Evolutionary conservation across 1,140 invertebrate species (phyloP), one percentile per base, ranked within the genome.

Genomic region (Orchesella cincta): DNA sequence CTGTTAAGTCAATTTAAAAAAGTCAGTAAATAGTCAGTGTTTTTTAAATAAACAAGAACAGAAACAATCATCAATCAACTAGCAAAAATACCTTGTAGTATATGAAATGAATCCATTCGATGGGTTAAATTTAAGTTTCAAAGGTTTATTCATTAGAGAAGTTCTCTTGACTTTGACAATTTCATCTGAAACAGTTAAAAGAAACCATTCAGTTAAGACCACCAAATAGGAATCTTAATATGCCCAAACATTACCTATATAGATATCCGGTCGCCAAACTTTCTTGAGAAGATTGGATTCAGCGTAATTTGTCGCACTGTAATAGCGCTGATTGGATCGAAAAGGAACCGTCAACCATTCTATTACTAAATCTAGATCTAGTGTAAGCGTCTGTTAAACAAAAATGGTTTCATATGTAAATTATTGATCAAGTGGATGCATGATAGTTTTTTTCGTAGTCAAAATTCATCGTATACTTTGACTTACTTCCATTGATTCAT

Each of bases 311-410:
- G 39, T 51, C 75, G 35, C 20, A 35, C 29, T 67, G 35, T 75
- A 14, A 34, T 39, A 1, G 33, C 35, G 33, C 39, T 52, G 26
- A 54, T 36, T 8, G 64, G 36, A 39, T 78, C 77, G 36, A 78
- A 78, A 12, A 78, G 64, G 20, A 52, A 16, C 77, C 77, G 46
- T 78, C 77, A 5, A 78, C 77, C 77, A 78, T 51, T 78, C 77
- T 28, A 78, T 74, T 23, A 54, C 51, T 28, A 73, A 46, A 51
- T 73, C 71, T 12, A 73, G 23, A 28, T 73, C 71, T 35, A 73
- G 71, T 1, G 23, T 51, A 12, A 73, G 3, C 14, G 34, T 51
- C 71, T 73, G n/a, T n/a, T n/a, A 29, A 12, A 23, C 2, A 73
- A 36, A 31, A 39, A 16, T 28, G 8, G 39, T 39, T 8, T 28